Evolutionary conservation across 1,140 invertebrate species (phyloP), one percentile per base, ranked within the genome.

Genomic region (Tribolium castaneum): DNA sequence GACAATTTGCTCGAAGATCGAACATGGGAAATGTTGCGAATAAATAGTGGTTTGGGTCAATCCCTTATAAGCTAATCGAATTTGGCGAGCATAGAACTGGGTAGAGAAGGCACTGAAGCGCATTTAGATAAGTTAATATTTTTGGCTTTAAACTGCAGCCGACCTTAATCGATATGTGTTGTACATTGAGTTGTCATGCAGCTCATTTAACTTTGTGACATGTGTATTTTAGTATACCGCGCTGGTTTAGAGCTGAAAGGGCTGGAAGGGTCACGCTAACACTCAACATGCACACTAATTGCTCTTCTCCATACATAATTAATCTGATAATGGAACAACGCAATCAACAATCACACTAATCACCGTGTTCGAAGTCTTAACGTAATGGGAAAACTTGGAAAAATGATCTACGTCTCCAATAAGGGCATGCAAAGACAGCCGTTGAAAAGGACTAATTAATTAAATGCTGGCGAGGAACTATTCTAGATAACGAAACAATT

Each of bases 271-370:
- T 81, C 81, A 76, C 75, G 80, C 73, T 66, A 80, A 49, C 78
- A 76, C 78, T 81, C 72, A 76, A 80, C 80, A 82, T 81, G 81
- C 81, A 81, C 80, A 80, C 81, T 80, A 81, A 82, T 82, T 81
- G 77, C 73, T 78, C 75, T 76, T 70, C 78, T 81, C 77, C 45
- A 79, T 78, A 76, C 70, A 78, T 79, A 81, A 81, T 82, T 82
- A 82, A 82, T 77, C 59, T 56, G 56, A 79, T 79, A 35, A 76
- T 76, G 74, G 39, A 73, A 70, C 56, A 35, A 50, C 39, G 66
- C 25, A 59, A 35, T 62, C 50, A 75, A 75, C 52, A 75, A 75
- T 75, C 73, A 75, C 34, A 59, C 25, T 19, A 56, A 75, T 35
- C 56, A 75, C 35, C 52, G 45, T 50, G 70, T 50, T 72, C 4